Conservation (phyloP, 2,888 invertebrate genomes). For the Xestia ashworthii region DNA sequence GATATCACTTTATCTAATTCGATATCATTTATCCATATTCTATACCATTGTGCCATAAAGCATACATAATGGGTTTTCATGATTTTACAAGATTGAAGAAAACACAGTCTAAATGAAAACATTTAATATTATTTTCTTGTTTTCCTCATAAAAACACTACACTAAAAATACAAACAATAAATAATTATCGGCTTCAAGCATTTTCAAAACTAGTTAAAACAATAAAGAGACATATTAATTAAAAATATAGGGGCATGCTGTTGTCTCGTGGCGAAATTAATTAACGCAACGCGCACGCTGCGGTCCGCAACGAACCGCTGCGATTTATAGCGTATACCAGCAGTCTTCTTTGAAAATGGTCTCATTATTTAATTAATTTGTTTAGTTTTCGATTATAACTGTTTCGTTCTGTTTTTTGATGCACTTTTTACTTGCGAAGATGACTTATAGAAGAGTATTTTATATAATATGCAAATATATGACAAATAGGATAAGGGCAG, state of each 20-base stretch:
- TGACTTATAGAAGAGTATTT: background rate
- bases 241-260: constrained; percentile 71
- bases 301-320: constrained; percentile 56
- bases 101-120: background rate
- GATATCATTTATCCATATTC: background rate
- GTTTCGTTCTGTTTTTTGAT: background rate
- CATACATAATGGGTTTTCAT: background rate
- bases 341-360: constrained; percentile 43
- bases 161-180: constrained; percentile 11
- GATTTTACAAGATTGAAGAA: background rate
- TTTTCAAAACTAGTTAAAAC: constrained; percentile 56
- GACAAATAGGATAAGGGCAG: background rate
- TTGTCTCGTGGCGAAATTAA: constrained; percentile 78
- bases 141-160: background rate
- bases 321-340: constrained; percentile 60
- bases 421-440: background rate
- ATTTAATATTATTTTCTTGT: background rate
- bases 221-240: constrained; percentile 72
- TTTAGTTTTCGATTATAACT: constrained; percentile 12
- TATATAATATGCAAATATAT: too few relatives aligned
- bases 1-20: background rate
- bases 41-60: background rate
- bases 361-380: constrained; percentile 48
- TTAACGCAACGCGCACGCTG: constrained; percentile 69
- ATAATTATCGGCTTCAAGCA: constrained; percentile 21